phyloP scores from a whole-genome alignment of 2,113 vertebrate genomes.

The Empidonax alnorum region DNA sequence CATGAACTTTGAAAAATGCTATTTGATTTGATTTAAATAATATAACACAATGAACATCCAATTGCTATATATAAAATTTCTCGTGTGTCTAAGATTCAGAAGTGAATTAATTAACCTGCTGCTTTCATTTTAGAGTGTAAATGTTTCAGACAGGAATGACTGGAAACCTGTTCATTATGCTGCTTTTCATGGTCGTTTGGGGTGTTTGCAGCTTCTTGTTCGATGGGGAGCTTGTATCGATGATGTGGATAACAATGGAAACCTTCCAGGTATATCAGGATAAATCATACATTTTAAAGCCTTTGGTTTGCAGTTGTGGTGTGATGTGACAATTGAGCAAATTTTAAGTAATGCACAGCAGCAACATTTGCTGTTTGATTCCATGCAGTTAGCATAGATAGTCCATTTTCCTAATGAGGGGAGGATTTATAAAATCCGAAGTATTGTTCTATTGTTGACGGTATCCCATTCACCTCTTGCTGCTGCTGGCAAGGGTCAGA shows the following conservation, averaged over 20 bases:
- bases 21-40: neutral
- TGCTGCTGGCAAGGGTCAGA: neutral
- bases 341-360: neutral
- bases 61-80: neutral
- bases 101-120: slow-evolving; percentile 24
- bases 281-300: neutral
- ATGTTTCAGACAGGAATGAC: slow-evolving; percentile 71
- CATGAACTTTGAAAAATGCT: neutral
- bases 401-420: neutral
- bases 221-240: slow-evolving; percentile 77
- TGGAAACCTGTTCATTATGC: slow-evolving; percentile 83
- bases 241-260: slow-evolving; percentile 79
- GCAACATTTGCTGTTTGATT: neutral
- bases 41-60: neutral
- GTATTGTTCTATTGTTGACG: neutral
- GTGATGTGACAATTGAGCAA: neutral
- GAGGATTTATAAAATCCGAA: neutral
- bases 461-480: neutral
- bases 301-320: neutral
- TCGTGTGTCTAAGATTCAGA: neutral
- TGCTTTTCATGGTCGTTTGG: slow-evolving; percentile 82
- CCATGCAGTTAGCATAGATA: neutral
- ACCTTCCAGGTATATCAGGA: slow-evolving; percentile 77
- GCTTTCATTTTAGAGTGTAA: slow-evolving; percentile 71
- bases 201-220: slow-evolving; percentile 82